A percentile compares a stretch with the other conserved stretches of the same genome.
Conservation (phyloP, 2,888 invertebrate species). For the Helicoverpa assulta region DNA sequence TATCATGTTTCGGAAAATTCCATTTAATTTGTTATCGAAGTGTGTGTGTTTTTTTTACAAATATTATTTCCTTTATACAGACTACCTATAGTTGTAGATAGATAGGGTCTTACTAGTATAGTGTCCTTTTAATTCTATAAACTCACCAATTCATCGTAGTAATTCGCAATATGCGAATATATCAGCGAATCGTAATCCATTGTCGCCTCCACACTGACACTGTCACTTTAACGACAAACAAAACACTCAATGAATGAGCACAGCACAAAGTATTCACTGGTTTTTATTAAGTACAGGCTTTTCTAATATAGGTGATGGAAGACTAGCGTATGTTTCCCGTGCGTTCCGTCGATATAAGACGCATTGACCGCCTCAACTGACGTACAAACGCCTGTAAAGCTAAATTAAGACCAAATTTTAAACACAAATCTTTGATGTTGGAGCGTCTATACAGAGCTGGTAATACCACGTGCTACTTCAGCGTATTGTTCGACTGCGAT, state of each 20-base stretch:
- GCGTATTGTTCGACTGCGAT: conserved; percentile 49
- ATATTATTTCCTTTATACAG: too few species aligned
- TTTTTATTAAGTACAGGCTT: conserved; percentile 48
- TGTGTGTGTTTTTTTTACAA: too few species aligned
- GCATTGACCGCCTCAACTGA: conserved; percentile 88
- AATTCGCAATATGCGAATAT: conserved; percentile 91
- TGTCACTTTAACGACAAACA: conserved; percentile 46
- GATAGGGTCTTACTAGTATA: too few species aligned
- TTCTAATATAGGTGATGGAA: conserved; percentile 68
- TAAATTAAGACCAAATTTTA: conserved; percentile 91
- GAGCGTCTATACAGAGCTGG: conserved; percentile 78
- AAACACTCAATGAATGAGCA: conserved; percentile 56
- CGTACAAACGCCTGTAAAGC: conserved; percentile 89
- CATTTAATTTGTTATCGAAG: too few species aligned
- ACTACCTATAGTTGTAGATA: too few species aligned
- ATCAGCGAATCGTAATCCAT: conserved; percentile 93
- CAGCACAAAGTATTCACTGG: conserved; percentile 54
- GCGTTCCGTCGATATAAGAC: conserved; percentile 86
- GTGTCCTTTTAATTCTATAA: conserved; percentile 5
- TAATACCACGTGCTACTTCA: conserved; percentile 67
- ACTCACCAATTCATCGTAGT: conserved; percentile 91
- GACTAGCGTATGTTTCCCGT: conserved; percentile 64
- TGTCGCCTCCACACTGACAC: conserved; percentile 66
- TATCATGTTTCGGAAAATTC: too few species aligned
- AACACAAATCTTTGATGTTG: conserved; percentile 89